These are phyloP conservation scores for Protodeltote pygarga DNA, from an alignment of 2,888 invertebrate genomes.

Conservation along the genomic window DNA sequence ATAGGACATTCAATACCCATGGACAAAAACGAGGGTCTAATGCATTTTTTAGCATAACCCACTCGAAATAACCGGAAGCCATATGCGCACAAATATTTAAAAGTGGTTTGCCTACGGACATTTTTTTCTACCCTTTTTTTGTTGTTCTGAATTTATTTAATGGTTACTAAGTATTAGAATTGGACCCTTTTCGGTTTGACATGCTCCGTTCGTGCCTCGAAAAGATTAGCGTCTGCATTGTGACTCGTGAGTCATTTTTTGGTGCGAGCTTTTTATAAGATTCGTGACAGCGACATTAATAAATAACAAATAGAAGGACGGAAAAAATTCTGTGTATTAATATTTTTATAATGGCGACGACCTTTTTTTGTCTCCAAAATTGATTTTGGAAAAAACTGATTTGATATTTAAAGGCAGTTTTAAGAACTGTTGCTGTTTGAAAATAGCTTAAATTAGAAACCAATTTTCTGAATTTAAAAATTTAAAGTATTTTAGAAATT, in stretches of 20 bases:
- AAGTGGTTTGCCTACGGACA: conserved; percentile 76
- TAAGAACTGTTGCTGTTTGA: conserved; percentile 4
- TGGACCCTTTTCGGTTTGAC: conserved; percentile 79
- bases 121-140: conserved; percentile 70
- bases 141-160: conserved; percentile 82
- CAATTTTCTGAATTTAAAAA: conserved; percentile 7
- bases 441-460: neutral
- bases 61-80: conserved; percentile 85
- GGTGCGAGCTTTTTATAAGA: conserved; percentile 62
- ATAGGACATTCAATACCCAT: conserved; percentile 64
- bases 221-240: conserved; percentile 82
- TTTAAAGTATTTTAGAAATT: neutral
- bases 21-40: conserved; percentile 60
- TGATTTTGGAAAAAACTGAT: conserved; percentile 45
- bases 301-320: conserved; percentile 77
- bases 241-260: conserved; percentile 80
- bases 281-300: conserved; percentile 79
- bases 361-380: conserved; percentile 54
- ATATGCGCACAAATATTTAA: conserved; percentile 85
- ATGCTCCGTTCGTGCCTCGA: conserved; percentile 71
- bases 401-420: conserved; percentile 26
- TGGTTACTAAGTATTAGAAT: conserved; percentile 81
- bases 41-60: conserved; percentile 83
- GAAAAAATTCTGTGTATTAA: conserved; percentile 69
- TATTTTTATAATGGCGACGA: conserved; percentile 63